Evolutionary conservation across 2,113 vertebrate genomes (phyloP), one percentile per base, ranked within the genome.

Genomic region (Hypomesus transpacificus): DNA sequence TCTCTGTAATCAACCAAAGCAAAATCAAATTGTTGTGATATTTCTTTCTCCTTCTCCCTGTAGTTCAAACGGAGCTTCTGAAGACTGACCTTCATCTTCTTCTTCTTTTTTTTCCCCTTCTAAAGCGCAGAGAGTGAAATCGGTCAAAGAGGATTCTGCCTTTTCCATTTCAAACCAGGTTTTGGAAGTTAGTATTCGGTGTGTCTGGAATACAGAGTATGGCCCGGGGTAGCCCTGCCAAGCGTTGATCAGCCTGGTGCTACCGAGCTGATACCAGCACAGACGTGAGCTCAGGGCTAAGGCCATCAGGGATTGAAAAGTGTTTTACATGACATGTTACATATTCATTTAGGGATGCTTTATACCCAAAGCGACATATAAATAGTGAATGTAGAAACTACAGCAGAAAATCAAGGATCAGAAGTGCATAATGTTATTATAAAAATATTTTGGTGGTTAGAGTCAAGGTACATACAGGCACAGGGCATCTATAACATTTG

Each of bases 111-210:
- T 46, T 34, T n/a, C n/a, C n/a, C n/a, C 56, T 9, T 57, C 39
- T 69, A 46, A 20, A 3, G 9, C 56, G 34, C 52, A 13, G 1
- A 13, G 46, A 22, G 50, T 73, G 39, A 70, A 21, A 46, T 58
- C 58, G 24, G 24, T 75, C 13, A 63, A 58, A 24, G 54, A 56
- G 17, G 51, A 68, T 66, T 52, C 18, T 52, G 14, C 17, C 20
- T 52, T 71, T 67, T 58, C 50, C 56, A 18, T 67, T 71, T 72
- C 52, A 63, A 31, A 75, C 69, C 58, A 26, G 65, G 50, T 21
- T 57, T 71, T 68, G 58, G 69, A 68, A 28, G 28, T 68, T 18
- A 18, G 31, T 4, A 18, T 59, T 24, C 58, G 46, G 31, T 57
- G 3, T 67, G 72, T 22, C 34, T 14, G 17, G 57, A 46, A 51